These are phyloP conservation scores for Hyles lineata DNA, from an alignment of 2,888 invertebrate species.

Conservation along the genomic window DNA sequence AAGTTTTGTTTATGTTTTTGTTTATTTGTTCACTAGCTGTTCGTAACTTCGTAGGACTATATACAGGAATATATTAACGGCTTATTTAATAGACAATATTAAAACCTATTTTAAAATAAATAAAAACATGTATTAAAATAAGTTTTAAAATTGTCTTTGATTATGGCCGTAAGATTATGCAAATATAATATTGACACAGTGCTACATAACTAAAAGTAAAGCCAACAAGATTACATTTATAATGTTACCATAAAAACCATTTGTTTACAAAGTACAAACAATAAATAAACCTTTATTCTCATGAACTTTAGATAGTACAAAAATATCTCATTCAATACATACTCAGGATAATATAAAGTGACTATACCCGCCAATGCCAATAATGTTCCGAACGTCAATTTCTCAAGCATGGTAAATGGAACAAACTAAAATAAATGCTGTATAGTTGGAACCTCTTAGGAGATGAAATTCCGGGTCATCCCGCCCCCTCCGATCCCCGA, in stretches of 20 bases:
- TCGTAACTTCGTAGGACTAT: background rate
- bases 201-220: too few relatives aligned
- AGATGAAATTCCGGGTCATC: constrained; percentile 76
- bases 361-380: background rate
- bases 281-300: background rate
- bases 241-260: too few relatives aligned
- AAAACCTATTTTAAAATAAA: too few relatives aligned
- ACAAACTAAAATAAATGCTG: constrained; percentile 77
- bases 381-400: constrained; percentile 48
- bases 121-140: too few relatives aligned
- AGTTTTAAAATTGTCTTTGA: too few relatives aligned
- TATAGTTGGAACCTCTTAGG: constrained; percentile 73
- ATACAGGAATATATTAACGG: background rate
- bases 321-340: background rate
- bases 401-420: constrained; percentile 68
- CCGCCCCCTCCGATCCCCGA: constrained; percentile 43
- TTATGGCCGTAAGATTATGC: too few relatives aligned
- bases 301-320: background rate
- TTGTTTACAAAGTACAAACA: background rate
- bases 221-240: too few relatives aligned
- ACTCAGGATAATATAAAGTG: background rate
- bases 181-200: too few relatives aligned
- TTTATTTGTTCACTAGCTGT: too few relatives aligned
- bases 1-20: background rate
- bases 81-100: too few relatives aligned